These are phyloP conservation scores for Astur gentilis DNA, from an alignment of 2,113 vertebrate genomes.

Conservation along the genomic window DNA sequence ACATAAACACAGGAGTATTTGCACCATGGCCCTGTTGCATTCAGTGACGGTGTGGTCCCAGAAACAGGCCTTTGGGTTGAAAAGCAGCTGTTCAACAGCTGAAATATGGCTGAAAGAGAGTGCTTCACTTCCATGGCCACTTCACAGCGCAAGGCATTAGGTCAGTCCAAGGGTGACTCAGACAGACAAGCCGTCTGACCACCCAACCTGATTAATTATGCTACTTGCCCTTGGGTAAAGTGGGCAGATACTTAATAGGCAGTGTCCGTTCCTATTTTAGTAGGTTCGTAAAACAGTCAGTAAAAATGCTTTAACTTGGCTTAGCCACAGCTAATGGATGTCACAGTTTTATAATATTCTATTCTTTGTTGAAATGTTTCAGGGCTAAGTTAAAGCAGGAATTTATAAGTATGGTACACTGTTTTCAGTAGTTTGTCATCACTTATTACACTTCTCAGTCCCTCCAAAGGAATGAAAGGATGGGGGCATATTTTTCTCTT, in stretches of 20 bases:
- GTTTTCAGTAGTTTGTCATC: background rate
- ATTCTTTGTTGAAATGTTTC: background rate
- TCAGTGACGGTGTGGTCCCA: background rate
- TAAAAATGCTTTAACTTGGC: background rate
- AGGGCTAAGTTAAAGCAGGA: background rate
- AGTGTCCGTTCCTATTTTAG: background rate
- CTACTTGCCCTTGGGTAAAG: background rate
- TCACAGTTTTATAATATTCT: background rate
- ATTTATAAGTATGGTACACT: background rate
- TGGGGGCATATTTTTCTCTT: background rate
- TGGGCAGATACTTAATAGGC: background rate
- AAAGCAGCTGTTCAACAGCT: background rate
- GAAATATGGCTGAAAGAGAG: background rate
- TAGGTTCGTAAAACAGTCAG: background rate
- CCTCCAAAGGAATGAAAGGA: background rate
- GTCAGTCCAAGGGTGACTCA: background rate
- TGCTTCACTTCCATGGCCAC: background rate
- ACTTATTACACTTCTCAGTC: background rate
- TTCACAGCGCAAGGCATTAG: background rate
- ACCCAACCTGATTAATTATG: background rate
- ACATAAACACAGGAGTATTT: background rate
- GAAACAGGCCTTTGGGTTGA: background rate
- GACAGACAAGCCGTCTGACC: background rate
- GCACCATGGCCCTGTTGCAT: background rate
- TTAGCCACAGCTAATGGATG: background rate